A percentile compares a stretch with the other conserved stretches of the same genome.
Conservation (phyloP, 92 coral and sea anemone species). For the Metridium senile region DNA sequence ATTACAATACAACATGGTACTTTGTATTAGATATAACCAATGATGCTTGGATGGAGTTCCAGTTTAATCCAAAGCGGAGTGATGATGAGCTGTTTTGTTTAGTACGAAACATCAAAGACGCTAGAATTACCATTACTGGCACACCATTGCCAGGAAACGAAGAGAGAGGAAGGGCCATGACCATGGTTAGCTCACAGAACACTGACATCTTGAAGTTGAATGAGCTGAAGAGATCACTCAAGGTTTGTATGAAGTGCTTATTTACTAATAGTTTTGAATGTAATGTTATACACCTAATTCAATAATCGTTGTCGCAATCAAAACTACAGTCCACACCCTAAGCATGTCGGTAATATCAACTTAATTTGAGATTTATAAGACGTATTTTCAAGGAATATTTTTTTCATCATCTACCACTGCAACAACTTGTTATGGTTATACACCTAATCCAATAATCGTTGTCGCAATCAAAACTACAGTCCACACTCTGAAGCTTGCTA, state of each 20-base stretch:
- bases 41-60: constrained; percentile 48
- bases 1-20: constrained; percentile 58
- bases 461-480: too few species aligned
- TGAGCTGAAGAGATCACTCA: constrained; percentile 72
- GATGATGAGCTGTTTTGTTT: constrained; percentile 76
- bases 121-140: constrained; percentile 76
- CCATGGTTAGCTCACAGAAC: constrained; percentile 43
- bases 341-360: too few species aligned
- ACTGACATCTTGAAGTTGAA: constrained; percentile 52
- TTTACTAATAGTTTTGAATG: background rate
- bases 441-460: too few species aligned
- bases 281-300: too few species aligned
- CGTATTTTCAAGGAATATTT: too few species aligned
- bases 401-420: too few species aligned
- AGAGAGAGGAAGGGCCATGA: constrained; percentile 71
- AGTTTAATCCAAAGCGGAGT: background rate
- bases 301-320: too few species aligned
- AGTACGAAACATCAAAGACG: constrained; percentile 71
- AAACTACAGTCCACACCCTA: too few species aligned
- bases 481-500: too few species aligned
- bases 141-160: constrained; percentile 64
- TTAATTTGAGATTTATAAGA: too few species aligned
- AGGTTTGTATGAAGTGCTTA: constrained; percentile 53
- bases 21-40: constrained; percentile 44
- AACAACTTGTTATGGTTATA: too few species aligned